Base-by-base conservation (phyloP, 1,140 invertebrate species). In the Chlorops oryzae region DNA sequence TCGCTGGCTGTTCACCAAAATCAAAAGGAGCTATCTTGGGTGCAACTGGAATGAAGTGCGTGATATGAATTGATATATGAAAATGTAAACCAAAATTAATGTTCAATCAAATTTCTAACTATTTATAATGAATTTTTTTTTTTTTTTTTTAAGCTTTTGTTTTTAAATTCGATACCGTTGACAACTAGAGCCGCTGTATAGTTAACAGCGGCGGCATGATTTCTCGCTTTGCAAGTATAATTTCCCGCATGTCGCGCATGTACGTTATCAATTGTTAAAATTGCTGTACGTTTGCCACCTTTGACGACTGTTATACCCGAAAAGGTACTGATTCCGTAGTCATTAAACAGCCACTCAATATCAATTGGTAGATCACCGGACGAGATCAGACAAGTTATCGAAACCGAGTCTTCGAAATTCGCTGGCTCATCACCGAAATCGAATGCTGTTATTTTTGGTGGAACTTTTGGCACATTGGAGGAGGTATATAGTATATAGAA, bases 211-310 rank as follows among this genome's bases (percentile, higher is more conserved):
- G 85, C 85, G 23, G 87, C 90, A 50, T 73, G 75, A 74, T 89
- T 89, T 58, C 75, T 81, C 41, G 83, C 86, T 57, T 82, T 78
- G 72, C 90, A 93, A 52, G 85, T 89, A 63, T 92, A 93, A 56
- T 82, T 82, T 53, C 87, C 87, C 64, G 80, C 80, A 68, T 92
- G 88, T 42, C 79, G 76, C 35, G 82, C 84, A 47, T 80, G 78
- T n/a, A 87, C 85, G 52, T 81, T 81, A 60, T 87, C 83, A 59
- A 92, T 88, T 48, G 82, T 86, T 53, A 92, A 73, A 56, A 85
- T 81, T 59, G 85, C 89, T 58, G 85, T 78, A 63, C 84, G 78
- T 76, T 90, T 81, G 73, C 89, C 79, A 67, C 81, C 82, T 81
- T 85, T 79, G 51, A 79, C 75, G 61, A 90, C 77, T 62, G 77